These are phyloP conservation scores for Remorina albescens DNA, from an alignment of 2,797 vertebrate species.

Conservation along the genomic window DNA sequence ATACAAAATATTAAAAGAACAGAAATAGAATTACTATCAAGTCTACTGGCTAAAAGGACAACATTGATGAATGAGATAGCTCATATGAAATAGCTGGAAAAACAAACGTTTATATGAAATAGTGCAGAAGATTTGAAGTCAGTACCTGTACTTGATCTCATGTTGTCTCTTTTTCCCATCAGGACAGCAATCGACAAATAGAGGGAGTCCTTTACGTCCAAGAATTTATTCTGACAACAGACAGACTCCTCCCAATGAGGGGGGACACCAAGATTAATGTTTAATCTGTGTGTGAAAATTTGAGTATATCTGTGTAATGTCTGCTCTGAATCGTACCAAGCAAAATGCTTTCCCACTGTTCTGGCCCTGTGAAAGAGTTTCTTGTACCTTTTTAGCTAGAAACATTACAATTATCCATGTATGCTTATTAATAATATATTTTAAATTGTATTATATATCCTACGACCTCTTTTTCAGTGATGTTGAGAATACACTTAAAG, in stretches of 20 bases:
- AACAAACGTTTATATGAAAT: neutral
- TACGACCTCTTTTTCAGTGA: too few species aligned
- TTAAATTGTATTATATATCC: too few species aligned
- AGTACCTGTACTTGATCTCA: constrained; percentile 71
- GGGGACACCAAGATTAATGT: constrained; percentile 59
- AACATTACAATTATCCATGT: neutral
- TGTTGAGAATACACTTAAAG: neutral
- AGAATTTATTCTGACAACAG: constrained; percentile 33
- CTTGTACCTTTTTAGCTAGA: neutral
- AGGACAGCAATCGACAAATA: constrained; percentile 19
- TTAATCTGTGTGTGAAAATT: constrained; percentile 57
- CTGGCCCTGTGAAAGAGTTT: neutral
- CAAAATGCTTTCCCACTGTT: neutral
- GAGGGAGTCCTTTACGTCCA: neutral
- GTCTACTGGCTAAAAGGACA: neutral
- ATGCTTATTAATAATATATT: neutral
- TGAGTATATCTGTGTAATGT: neutral
- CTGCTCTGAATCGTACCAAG: neutral
- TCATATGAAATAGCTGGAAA: neutral
- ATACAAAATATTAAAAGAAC: neutral
- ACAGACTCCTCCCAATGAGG: constrained; percentile 61
- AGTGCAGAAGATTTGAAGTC: neutral
- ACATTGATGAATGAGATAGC: neutral
- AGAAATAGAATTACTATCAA: neutral
- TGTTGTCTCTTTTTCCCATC: constrained; percentile 59